Conservation (phyloP, 2,888 invertebrate genomes). For the Yponomeuta evonymella region DNA sequence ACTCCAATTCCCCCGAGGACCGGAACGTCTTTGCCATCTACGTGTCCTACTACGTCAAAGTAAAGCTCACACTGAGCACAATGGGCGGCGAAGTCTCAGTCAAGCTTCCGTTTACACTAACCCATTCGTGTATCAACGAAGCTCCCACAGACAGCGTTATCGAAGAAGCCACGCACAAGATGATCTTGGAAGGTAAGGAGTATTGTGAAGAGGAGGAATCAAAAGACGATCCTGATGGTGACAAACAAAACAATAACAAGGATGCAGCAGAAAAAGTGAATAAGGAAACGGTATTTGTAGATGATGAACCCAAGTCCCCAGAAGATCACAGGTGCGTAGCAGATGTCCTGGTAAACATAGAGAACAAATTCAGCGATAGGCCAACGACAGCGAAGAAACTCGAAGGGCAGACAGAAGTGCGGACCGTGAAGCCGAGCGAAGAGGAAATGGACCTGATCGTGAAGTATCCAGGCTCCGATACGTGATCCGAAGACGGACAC, state of each 20-base stretch:
- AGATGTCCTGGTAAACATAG: constrained; percentile 65
- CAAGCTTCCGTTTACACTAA: constrained; percentile 87
- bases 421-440: constrained; percentile 51
- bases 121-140: constrained; percentile 82
- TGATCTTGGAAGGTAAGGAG: constrained; percentile 66
- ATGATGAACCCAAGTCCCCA: constrained; percentile 50
- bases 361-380: constrained; percentile 55
- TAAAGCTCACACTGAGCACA: constrained; percentile 86
- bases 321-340: constrained; percentile 57
- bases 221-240: constrained; percentile 44
- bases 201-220: constrained; percentile 62
- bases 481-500: constrained; percentile 69
- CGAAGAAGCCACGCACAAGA: constrained; percentile 66
- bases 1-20: constrained; percentile 79
- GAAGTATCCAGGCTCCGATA: constrained; percentile 66
- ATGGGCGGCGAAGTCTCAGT: constrained; percentile 88
- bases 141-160: constrained; percentile 74
- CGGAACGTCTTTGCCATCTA: constrained; percentile 93
- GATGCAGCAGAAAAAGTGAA: constrained; percentile 30
- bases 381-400: constrained; percentile 44
- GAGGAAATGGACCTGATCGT: constrained; percentile 69
- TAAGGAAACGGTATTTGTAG: constrained; percentile 38
- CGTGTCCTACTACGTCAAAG: constrained; percentile 93
- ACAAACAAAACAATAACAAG: constrained; percentile 56
- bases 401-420: constrained; percentile 52